phyloP scores from a whole-genome alignment of 1,140 invertebrate species.

The Drosophila auraria region DNA sequence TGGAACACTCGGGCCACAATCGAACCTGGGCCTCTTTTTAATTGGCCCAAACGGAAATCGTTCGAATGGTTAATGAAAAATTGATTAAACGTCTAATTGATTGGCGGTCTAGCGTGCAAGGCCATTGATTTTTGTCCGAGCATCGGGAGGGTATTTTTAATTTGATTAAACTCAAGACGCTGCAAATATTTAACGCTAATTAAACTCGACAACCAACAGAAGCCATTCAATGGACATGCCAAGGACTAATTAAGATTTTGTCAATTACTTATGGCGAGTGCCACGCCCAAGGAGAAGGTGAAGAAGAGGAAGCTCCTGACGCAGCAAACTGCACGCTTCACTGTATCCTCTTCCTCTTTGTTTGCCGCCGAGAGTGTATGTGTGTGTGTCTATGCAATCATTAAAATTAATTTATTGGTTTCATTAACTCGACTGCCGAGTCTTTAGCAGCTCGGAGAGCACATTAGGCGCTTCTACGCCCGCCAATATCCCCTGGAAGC shows the following conservation, averaged over 20 bases:
- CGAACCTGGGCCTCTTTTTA: slow-evolving; percentile 37
- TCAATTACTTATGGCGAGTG: slow-evolving; percentile 81
- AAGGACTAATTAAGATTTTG: slow-evolving; percentile 83
- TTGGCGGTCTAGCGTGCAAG: slow-evolving; percentile 35
- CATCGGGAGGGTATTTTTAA: slow-evolving; percentile 56
- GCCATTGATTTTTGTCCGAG: slow-evolving; percentile 35
- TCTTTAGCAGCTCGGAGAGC: slow-evolving; percentile 69
- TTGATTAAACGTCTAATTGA: slow-evolving; percentile 65
- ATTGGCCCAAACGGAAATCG: slow-evolving; percentile 46
- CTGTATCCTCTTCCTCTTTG: slow-evolving; percentile 16
- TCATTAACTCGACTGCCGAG: slow-evolving; percentile 79
- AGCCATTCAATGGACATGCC: slow-evolving; percentile 80
- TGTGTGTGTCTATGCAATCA: slow-evolving; percentile 72
- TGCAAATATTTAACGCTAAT: slow-evolving; percentile 73
- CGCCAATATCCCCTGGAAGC: slow-evolving; percentile 34
- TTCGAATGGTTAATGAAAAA: slow-evolving; percentile 59
- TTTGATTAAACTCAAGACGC: slow-evolving; percentile 76
- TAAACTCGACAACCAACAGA: slow-evolving; percentile 77
- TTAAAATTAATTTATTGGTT: slow-evolving; percentile 85
- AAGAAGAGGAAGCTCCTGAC: slow-evolving; percentile 44
- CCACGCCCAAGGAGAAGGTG: slow-evolving; percentile 54
- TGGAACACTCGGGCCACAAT: slow-evolving; percentile 50
- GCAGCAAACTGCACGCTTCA: slow-evolving; percentile 71
- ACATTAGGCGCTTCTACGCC: slow-evolving; percentile 65
- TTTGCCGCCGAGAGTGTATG: neutral